Evolutionary conservation across 2,797 vertebrate genomes (phyloP).

Genomic region (Rallus crepitans): DNA sequence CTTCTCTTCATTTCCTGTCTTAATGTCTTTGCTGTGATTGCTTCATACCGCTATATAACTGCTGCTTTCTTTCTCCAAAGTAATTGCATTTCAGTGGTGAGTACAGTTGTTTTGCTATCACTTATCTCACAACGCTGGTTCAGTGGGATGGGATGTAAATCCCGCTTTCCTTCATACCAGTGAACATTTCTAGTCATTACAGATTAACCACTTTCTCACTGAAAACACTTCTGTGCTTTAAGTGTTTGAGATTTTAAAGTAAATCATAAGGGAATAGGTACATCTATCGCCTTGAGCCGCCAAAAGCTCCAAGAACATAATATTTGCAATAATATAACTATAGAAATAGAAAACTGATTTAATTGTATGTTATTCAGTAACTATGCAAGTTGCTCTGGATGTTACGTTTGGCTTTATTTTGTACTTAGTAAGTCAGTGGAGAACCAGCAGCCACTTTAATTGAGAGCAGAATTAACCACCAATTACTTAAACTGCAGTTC

Average conservation of each 20-base stretch:
- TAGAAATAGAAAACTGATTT: neutral
- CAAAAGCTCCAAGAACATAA: neutral
- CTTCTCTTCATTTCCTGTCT: neutral
- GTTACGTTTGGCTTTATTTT: neutral
- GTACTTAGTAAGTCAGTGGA: neutral
- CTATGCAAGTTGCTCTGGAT: neutral
- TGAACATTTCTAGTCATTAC: neutral
- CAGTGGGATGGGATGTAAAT: neutral
- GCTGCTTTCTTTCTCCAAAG: slow-evolving; percentile 65
- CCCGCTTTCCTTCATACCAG: neutral
- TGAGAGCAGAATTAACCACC: neutral
- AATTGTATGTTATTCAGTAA: neutral
- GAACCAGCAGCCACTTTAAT: neutral
- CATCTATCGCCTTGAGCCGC: neutral
- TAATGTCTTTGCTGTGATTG: slow-evolving; percentile 7
- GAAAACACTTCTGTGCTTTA: neutral
- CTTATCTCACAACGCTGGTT: slow-evolving; percentile 14
- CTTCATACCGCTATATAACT: slow-evolving; percentile 39
- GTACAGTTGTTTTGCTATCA: slow-evolving; percentile 61
- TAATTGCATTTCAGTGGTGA: slow-evolving; percentile 70
- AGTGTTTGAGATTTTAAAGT: neutral
- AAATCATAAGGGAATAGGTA: neutral
- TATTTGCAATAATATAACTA: neutral
- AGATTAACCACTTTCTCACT: neutral
- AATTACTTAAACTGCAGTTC: neutral